A percentile compares a stretch with the other conserved stretches of the same genome.
Conservation (phyloP, 2,797 vertebrate genomes). For the Pangasius djambal region DNA sequence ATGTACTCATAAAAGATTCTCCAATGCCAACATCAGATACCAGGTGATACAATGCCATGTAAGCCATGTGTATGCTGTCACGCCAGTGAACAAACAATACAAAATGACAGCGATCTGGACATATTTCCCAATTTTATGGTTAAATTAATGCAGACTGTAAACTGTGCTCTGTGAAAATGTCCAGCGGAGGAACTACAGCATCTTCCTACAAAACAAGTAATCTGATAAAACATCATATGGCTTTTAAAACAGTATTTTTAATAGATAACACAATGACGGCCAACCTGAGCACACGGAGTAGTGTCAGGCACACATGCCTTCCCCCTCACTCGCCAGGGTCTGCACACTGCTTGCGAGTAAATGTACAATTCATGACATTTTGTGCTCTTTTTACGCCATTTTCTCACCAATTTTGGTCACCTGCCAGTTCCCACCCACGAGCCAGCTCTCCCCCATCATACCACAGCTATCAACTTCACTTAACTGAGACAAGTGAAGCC, state of each 20-base stretch:
- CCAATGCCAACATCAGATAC: not conserved
- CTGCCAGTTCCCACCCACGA: no score
- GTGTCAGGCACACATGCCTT: not conserved
- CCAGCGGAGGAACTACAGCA: not conserved
- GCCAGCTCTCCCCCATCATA: no score
- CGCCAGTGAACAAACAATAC: not conserved
- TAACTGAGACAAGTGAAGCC: no score
- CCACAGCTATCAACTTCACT: no score
- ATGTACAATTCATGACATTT: not conserved
- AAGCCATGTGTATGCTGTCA: not conserved
- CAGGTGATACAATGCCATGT: not conserved
- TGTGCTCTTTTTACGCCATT: not conserved
- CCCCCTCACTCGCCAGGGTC: not conserved
- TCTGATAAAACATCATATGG: not conserved
- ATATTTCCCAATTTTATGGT: not conserved
- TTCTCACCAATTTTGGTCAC: not conserved
- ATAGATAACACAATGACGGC: not conserved
- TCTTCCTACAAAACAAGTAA: not conserved
- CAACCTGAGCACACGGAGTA: not conserved
- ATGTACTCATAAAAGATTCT: not conserved
- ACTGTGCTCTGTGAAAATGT: not conserved
- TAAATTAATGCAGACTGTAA: not conserved
- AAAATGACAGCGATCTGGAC: not conserved
- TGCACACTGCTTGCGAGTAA: not conserved
- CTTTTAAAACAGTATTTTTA: not conserved